A percentile compares a stretch with the other conserved stretches of the same genome.
Evolutionary conservation across 2,113 vertebrate genomes (phyloP).

Genomic region (Toxotes chatareus): DNA sequence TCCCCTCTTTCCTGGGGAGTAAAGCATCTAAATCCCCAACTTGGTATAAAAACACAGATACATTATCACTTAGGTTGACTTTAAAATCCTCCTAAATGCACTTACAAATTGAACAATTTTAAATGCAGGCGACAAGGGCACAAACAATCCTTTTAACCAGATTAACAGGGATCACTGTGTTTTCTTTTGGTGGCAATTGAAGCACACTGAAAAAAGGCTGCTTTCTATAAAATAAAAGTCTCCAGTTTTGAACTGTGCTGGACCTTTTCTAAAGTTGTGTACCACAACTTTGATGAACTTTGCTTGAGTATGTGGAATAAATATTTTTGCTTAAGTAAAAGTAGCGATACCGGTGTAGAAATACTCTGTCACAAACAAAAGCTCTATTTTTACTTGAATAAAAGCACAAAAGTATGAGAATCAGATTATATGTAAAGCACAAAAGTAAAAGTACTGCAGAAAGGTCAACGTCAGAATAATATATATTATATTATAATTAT

Average conservation of each 20-base stretch:
- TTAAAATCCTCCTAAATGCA: not conserved
- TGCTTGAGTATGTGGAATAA: not conserved
- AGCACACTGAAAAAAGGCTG: not conserved
- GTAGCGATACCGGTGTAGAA: too few relatives aligned
- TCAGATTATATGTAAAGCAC: too few relatives aligned
- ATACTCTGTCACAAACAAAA: not conserved
- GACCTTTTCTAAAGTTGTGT: not conserved
- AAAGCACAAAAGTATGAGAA: too few relatives aligned
- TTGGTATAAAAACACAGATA: not conserved
- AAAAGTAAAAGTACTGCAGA: too few relatives aligned
- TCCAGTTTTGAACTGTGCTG: not conserved
- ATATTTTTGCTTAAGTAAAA: not conserved
- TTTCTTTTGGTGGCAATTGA: not conserved
- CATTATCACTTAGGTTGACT: not conserved
- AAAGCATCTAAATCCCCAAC: not conserved
- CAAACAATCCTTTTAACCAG: not conserved
- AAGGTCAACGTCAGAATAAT: not conserved
- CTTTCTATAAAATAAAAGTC: not conserved
- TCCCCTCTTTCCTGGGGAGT: slow-evolving; percentile 15
- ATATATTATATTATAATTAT: too few relatives aligned
- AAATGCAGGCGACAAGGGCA: not conserved
- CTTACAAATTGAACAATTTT: not conserved
- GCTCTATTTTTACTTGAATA: not conserved
- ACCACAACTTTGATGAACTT: not conserved
- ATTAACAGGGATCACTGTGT: not conserved